Percentiles rank a stretch among this genome's conserved stretches.
phyloP scores from a whole-genome alignment of 64 coral and sea anemone genomes.

The Porites lutea region DNA sequence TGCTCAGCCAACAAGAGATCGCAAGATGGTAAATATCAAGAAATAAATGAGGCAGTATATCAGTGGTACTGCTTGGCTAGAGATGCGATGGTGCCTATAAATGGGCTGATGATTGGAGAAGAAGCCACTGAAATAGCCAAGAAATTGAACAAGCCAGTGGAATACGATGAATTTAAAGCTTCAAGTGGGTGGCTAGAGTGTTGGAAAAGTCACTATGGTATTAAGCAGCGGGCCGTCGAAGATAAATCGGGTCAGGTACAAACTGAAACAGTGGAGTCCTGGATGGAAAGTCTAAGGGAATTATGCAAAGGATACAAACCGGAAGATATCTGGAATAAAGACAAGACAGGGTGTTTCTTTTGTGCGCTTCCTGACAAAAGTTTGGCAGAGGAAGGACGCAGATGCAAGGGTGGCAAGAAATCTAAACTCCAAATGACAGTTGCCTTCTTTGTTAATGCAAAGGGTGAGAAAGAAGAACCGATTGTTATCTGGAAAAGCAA shows the following conservation, averaged over 20 bases:
- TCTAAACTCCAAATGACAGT: constrained; percentile 65
- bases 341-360: constrained; percentile 56
- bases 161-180: constrained; percentile 50
- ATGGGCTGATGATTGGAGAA: constrained; percentile 65
- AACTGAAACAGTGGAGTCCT: constrained; percentile 56
- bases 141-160: constrained; percentile 50
- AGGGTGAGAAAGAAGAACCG: constrained; percentile 49
- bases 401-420: constrained; percentile 72
- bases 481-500: constrained; percentile 71
- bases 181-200: constrained; percentile 58
- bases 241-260: constrained; percentile 38
- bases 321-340: constrained; percentile 52
- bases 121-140: constrained; percentile 51
- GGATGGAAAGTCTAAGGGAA: constrained; percentile 36
- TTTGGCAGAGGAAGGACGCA: constrained; percentile 62
- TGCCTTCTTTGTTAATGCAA: constrained; percentile 56
- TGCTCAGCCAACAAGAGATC: constrained; percentile 41
- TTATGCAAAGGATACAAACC: constrained; percentile 56
- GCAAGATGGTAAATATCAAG: constrained; percentile 63
- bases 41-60: constrained; percentile 69
- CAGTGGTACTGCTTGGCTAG: constrained; percentile 62
- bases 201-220: constrained; percentile 47
- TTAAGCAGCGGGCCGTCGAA: constrained; percentile 40
- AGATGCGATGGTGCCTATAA: constrained; percentile 65
- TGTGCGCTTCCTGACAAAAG: constrained; percentile 53